phyloP scores from a whole-genome alignment of 2,797 vertebrate genomes.

The Adelosebastes latens region DNA sequence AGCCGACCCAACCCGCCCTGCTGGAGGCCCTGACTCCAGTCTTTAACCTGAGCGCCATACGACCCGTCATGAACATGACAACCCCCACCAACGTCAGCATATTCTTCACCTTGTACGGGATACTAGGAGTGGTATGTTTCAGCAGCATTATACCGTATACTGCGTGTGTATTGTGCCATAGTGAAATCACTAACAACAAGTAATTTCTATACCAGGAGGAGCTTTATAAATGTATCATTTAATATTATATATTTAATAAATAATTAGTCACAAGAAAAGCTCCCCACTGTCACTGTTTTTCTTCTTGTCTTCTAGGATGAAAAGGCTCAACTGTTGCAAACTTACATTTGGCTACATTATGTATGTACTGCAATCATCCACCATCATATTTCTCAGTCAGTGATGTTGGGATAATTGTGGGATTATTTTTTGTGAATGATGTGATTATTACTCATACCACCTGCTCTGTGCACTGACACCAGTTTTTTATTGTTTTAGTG shows the following conservation, averaged over 20 bases:
- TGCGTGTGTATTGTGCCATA: background rate
- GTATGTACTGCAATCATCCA: slow-evolving; percentile 54
- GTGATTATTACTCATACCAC: background rate
- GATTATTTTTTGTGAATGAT: background rate
- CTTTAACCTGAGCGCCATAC: slow-evolving; percentile 70
- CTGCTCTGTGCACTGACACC: background rate
- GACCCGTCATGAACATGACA: slow-evolving; percentile 60
- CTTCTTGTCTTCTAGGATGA: slow-evolving; percentile 73
- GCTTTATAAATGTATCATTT: background rate
- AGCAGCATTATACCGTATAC: background rate
- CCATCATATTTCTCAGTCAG: background rate
- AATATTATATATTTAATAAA: background rate
- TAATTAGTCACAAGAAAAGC: background rate
- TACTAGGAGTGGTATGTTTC: slow-evolving; percentile 79
- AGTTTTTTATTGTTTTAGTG: slow-evolving; percentile 61
- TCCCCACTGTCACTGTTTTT: background rate
- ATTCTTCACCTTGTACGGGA: slow-evolving; percentile 79
- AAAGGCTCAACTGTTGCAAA: slow-evolving; percentile 79
- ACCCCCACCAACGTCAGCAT: slow-evolving; percentile 63
- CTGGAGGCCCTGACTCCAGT: slow-evolving; percentile 61
- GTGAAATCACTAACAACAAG: background rate
- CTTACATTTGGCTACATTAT: slow-evolving; percentile 78
- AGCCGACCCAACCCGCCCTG: slow-evolving; percentile 57
- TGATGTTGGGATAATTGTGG: background rate
- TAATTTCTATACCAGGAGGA: background rate